Evolutionary conservation across 2,797 vertebrate genomes (phyloP).

Genomic region (Atherinosoma microstoma): DNA sequence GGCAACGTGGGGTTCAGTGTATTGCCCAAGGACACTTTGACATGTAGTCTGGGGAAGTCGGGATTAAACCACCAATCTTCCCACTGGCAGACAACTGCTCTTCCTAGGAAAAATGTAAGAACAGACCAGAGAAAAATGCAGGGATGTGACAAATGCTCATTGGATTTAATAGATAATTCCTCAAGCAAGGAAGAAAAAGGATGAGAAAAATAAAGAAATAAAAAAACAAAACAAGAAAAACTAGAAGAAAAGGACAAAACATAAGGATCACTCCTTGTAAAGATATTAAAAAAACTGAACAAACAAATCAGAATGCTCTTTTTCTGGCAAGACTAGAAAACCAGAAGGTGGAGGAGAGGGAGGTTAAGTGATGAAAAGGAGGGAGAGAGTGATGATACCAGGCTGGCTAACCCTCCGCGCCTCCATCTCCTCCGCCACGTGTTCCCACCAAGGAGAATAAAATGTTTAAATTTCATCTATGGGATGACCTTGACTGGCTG

Average conservation of each 20-base stretch:
- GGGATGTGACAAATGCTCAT: not conserved
- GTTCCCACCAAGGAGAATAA: constrained; percentile 57
- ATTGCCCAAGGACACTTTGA: too few species aligned
- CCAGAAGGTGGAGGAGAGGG: constrained; percentile 1
- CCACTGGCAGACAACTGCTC: too few species aligned
- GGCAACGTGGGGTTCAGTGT: too few species aligned
- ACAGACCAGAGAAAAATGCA: not conserved
- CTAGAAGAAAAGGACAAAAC: not conserved
- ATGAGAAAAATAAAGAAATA: constrained; percentile 6
- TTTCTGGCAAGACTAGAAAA: constrained; percentile 12
- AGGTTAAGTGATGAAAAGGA: constrained; percentile 9
- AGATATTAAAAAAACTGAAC: not conserved
- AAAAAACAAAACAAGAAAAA: not conserved
- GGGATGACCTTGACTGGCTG: constrained; percentile 66
- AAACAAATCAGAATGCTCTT: constrained; percentile 14
- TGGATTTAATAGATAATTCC: constrained; percentile 23
- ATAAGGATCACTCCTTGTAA: not conserved
- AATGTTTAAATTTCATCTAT: constrained; percentile 69
- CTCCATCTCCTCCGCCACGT: constrained; percentile 26
- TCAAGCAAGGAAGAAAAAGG: not conserved
- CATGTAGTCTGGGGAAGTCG: too few species aligned
- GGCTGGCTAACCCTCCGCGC: constrained; percentile 18
- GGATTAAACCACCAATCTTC: too few species aligned
- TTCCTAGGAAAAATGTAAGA: not conserved
- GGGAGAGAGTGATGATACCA: constrained; percentile 7